These are phyloP conservation scores for Dolichomitus sp. DNA, from an alignment of 2,888 invertebrate genomes.

Conservation along the genomic window DNA sequence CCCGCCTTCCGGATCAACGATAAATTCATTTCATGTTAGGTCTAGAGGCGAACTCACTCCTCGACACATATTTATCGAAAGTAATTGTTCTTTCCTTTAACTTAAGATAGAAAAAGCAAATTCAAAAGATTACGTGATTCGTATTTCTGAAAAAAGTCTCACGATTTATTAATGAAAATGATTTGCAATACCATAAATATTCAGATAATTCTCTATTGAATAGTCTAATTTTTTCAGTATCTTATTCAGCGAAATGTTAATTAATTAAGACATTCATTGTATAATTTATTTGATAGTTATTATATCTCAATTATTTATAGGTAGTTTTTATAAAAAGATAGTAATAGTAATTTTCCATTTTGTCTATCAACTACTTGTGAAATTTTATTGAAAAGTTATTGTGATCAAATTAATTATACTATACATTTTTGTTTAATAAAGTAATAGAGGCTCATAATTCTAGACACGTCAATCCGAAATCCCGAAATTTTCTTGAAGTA, in stretches of 20 bases:
- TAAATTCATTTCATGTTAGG: slow-evolving; percentile 73
- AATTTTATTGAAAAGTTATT: too few relatives aligned
- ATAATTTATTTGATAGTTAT: too few relatives aligned
- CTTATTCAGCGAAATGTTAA: not conserved
- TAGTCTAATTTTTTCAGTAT: not conserved
- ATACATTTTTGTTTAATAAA: too few relatives aligned
- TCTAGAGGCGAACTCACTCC: not conserved
- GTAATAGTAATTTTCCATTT: too few relatives aligned
- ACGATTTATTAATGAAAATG: not conserved
- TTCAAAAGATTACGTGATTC: not conserved
- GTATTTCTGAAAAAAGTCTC: not conserved
- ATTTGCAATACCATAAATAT: not conserved
- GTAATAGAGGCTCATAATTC: not conserved
- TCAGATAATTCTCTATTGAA: not conserved
- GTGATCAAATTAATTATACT: too few relatives aligned
- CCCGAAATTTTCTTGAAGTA: not conserved
- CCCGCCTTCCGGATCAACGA: slow-evolving; percentile 65
- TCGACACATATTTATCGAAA: slow-evolving; percentile 16
- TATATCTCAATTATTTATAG: too few relatives aligned
- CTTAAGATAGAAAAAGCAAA: not conserved
- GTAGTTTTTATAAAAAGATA: too few relatives aligned
- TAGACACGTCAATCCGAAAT: not conserved
- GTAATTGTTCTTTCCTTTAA: slow-evolving; percentile 10
- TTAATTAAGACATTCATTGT: too few relatives aligned
- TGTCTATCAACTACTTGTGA: too few relatives aligned